Evolutionary conservation across 2,113 vertebrate genomes (phyloP).

Genomic region (Garra rufa): DNA sequence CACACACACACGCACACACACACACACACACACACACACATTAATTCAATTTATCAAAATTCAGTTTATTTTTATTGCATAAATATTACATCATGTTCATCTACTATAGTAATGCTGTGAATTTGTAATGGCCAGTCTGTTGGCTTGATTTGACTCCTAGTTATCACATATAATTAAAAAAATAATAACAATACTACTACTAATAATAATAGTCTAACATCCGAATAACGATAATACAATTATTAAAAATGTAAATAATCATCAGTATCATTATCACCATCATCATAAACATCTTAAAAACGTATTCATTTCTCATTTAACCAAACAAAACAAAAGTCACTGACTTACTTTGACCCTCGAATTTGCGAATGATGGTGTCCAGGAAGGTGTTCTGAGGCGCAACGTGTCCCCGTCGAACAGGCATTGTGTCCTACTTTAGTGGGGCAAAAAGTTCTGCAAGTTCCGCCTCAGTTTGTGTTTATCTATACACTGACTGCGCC

Average conservation of each 20-base stretch:
- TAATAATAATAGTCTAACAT: background rate
- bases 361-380: slow-evolving; percentile 93
- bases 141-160: background rate
- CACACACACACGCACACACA: no score
- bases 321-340: background rate
- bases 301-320: background rate
- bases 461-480: background rate
- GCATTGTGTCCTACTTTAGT: slow-evolving; percentile 73
- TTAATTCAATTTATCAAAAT: background rate
- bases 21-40: no score
- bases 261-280: background rate
- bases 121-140: background rate
- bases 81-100: background rate
- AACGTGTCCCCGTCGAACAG: slow-evolving; percentile 88
- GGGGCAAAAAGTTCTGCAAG: slow-evolving; percentile 22
- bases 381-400: slow-evolving; percentile 91
- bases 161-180: background rate
- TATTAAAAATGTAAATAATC: background rate
- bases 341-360: slow-evolving; percentile 88
- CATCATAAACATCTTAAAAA: background rate
- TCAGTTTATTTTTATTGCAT: background rate
- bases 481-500: background rate
- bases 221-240: background rate
- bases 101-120: background rate
- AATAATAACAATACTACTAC: background rate